Base-by-base conservation (phyloP, 2,888 invertebrate genomes). In the Cheilosia soror region DNA sequence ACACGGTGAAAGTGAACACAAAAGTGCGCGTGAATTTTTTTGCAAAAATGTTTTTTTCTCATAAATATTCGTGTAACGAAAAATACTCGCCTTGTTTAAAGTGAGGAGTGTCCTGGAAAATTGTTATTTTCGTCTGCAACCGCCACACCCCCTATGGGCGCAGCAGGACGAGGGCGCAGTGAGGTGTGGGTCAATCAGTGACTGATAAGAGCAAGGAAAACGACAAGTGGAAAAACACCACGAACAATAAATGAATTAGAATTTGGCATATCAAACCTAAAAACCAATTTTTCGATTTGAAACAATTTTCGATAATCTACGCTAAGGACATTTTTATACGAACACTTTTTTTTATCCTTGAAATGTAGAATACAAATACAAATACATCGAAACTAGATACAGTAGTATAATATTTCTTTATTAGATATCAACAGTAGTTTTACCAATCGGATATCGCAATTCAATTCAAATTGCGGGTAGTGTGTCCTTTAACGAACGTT, bases 261-360 rank as follows among this genome's bases (percentile, higher is more conserved):
- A 79, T 79, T 79, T 71, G 75, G 75, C 84, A 84, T 84, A 84
- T 84, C 84, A 84, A 55, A 68, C 60, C 60, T 40, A 42, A 65
- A 49, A 68, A 69, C 65, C 58, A 75, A 57, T 69, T 84, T 83
- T 58, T 73, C 37, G 47, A 69, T 49, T 71, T 25, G 55, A 40
- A 49, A 37, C 55, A 55, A 27, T 11, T 27, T 51, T 47, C 29
- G 27, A 60, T 60, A 71, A 49, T 69, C 57, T 72, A 68, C 63
- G 33, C 53, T 31, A 75, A 69, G 57, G 78, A 83, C 62, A 42
- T 68, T 58, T 83, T 78, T 83, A 83, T 68, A 78, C 55, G 25
- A 71, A 78, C 37, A 58, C n/a, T 40, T 62, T 20, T 20, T 37
- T 58, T 72, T 57, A 71, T 53, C 65, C 49, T 27, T 57, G 49